Evolutionary conservation across 2,888 invertebrate genomes (phyloP), one percentile per base, ranked within the genome.

Genomic region (Drosophila tanythrix): DNA sequence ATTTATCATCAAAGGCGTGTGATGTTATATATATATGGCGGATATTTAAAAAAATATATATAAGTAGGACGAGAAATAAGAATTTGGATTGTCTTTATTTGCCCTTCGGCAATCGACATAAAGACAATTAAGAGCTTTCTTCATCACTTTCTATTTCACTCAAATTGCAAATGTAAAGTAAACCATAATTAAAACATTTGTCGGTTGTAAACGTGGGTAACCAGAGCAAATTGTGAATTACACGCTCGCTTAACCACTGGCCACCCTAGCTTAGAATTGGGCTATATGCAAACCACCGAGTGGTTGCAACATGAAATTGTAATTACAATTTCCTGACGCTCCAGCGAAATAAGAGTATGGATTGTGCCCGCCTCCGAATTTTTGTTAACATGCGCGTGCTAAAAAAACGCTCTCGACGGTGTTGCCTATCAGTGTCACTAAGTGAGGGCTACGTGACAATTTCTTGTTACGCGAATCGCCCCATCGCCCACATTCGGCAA

Each of bases 171-270:
- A 83, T 83, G 83, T 55, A 75, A 81, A 81, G 71, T 62, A 82
- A 85, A 76, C 71, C 76, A 80, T 74, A 89, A 85, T 86, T 88
- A 86, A 88, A 85, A 80, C 83, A 79, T 88, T 86, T 88, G 72
- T 70, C 63, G 75, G 56, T 59, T 53, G 61, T 78, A 87, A 85
- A 86, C 80, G 87, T 74, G 89, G 89, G 74, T 85, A 88, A 86
- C 92, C 89, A 88, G 82, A 85, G 82, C 83, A 91, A 92, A 92
- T 90, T 92, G 92, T 90, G 90, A 92, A 92, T 92, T 92, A 92
- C 91, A 92, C 92, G 92, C 87, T 91, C 92, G 91, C 90, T 92
- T 92, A 91, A 88, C 81, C 92, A 92, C 91, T 91, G 82, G 70
- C 84, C 76, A 87, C 85, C 84, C 85, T 60, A 74, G 66, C 69